Conservation (phyloP, 2,888 invertebrate genomes). For the Abscondita cerata region DNA sequence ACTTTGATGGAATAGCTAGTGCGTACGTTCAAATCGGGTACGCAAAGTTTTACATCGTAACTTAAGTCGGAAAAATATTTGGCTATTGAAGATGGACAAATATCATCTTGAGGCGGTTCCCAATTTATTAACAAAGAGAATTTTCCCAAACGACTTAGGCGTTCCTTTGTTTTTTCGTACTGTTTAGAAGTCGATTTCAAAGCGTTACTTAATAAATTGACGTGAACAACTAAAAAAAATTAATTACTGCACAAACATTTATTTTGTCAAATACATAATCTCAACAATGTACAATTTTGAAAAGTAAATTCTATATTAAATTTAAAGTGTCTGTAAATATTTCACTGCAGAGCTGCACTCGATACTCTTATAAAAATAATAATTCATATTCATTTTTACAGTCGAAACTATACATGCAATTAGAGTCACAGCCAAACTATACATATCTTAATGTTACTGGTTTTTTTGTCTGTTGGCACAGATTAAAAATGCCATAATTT, state of each 20-base stretch:
- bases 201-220: conserved; percentile 60
- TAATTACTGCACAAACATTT: not conserved
- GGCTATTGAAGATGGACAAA: conserved; percentile 68
- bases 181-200: conserved; percentile 60
- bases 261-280: not conserved
- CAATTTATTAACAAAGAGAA: conserved; percentile 62
- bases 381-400: no score
- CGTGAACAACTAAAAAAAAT: conserved; percentile 59
- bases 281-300: no score
- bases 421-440: conserved; percentile 1
- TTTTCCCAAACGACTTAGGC: conserved; percentile 55
- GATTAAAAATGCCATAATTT: no score
- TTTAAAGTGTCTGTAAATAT: no score
- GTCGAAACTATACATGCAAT: not conserved
- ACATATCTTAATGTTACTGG: not conserved
- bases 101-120: conserved; percentile 60
- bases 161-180: conserved; percentile 56
- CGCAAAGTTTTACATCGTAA: conserved; percentile 58
- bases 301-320: no score
- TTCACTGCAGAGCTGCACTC: no score
- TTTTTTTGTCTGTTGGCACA: not conserved
- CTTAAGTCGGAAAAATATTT: conserved; percentile 62
- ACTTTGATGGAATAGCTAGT: conserved; percentile 55
- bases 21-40: conserved; percentile 53
- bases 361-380: no score